A percentile compares a stretch with the other conserved stretches of the same genome.
Evolutionary conservation across 2,113 vertebrate species (phyloP).

Genomic region (Chroicocephalus ridibundus): DNA sequence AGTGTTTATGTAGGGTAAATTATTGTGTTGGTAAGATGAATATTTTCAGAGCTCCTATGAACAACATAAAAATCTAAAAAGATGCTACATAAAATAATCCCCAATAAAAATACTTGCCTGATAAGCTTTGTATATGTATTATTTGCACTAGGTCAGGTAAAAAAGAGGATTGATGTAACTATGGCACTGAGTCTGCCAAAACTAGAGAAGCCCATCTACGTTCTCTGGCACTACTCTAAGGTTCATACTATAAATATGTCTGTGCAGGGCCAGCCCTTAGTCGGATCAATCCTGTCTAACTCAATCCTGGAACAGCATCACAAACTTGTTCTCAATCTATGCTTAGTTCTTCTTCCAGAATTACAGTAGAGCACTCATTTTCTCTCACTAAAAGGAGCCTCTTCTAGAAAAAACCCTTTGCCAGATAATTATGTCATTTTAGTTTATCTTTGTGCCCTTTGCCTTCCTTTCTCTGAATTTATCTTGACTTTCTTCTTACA

Average conservation of each 20-base stretch:
- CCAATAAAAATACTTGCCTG: background rate
- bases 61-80: background rate
- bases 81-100: background rate
- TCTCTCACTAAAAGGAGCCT: background rate
- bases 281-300: background rate
- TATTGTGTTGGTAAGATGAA: background rate
- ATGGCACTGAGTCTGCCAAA: background rate
- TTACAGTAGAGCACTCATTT: background rate
- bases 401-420: background rate
- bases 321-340: background rate
- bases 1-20: background rate
- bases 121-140: background rate
- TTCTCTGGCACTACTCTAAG: background rate
- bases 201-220: background rate
- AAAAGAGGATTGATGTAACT: background rate
- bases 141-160: background rate
- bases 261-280: background rate
- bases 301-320: background rate
- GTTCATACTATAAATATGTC: background rate
- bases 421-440: background rate
- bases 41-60: background rate
- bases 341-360: background rate
- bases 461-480: constrained; percentile 38
- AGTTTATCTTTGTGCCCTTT: constrained; percentile 9
- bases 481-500: constrained; percentile 20